A percentile compares a stretch with the other conserved stretches of the same genome.
These are phyloP conservation scores for Pseudeuparius sepicola DNA, from an alignment of 2,888 invertebrate species.

Conservation along the genomic window DNA sequence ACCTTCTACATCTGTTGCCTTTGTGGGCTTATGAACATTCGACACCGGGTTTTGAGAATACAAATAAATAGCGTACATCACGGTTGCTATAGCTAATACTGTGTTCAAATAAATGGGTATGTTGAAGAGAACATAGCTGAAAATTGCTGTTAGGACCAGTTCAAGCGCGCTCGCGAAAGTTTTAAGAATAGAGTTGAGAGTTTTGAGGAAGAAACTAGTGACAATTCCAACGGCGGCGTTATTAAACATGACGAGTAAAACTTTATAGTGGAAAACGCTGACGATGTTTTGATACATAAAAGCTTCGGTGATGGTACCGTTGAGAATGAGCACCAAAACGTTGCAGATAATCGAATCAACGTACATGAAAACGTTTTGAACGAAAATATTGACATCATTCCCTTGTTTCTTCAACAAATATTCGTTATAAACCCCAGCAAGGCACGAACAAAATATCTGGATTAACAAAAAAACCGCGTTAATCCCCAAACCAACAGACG, in stretches of 20 bases:
- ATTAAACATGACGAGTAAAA: conserved; percentile 74
- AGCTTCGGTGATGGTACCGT: conserved; percentile 53
- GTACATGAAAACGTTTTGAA: conserved; percentile 95
- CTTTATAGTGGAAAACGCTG: conserved; percentile 55
- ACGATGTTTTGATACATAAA: conserved; percentile 47
- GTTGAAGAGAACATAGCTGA: conserved; percentile 76
- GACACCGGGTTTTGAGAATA: conserved; percentile 85
- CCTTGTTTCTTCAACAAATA: conserved; percentile 82
- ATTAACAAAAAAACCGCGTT: conserved; percentile 58
- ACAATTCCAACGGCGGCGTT: conserved; percentile 88
- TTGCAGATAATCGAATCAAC: conserved; percentile 90
- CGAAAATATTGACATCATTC: conserved; percentile 74
- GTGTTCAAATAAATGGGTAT: conserved; percentile 80
- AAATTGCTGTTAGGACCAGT: conserved; percentile 77
- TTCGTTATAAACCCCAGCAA: conserved; percentile 94
- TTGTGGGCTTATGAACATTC: conserved; percentile 38
- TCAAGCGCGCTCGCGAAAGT: conserved; percentile 93
- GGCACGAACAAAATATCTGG: conserved; percentile 83
- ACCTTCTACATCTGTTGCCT: conserved; percentile 9
- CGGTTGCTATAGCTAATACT: conserved; percentile 67
- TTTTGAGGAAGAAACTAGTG: conserved; percentile 87
- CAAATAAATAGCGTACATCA: conserved; percentile 72
- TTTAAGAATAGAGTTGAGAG: conserved; percentile 88
- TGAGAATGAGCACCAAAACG: conserved; percentile 54
- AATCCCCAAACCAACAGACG: conserved; percentile 43